phyloP scores from a whole-genome alignment of 2,113 vertebrate genomes.

The Apodemus sylvaticus region DNA sequence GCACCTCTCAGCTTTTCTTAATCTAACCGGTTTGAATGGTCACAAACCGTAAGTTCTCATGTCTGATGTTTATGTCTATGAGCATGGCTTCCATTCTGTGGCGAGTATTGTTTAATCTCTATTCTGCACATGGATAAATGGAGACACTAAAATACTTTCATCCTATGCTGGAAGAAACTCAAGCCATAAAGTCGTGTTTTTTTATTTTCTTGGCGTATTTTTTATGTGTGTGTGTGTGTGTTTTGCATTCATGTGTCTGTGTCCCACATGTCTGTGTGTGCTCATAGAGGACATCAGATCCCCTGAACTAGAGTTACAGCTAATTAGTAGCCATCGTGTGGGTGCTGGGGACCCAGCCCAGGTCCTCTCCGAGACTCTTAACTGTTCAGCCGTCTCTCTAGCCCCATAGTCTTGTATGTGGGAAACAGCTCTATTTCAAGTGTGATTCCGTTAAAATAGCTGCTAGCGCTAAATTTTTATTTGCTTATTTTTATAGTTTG shows the following conservation, averaged over 20 bases:
- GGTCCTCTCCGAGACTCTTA: background rate
- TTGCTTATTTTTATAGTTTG: conserved; percentile 30
- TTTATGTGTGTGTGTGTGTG: background rate
- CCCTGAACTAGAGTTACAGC: background rate
- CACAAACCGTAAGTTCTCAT: background rate
- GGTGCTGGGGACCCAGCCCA: background rate
- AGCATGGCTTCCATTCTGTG: conserved; percentile 2
- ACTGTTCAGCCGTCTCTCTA: background rate
- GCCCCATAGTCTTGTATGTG: background rate
- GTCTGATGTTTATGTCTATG: background rate
- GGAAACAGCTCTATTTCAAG: background rate
- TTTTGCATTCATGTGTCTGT: background rate
- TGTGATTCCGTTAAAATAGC: background rate
- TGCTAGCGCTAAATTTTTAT: background rate
- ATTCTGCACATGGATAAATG: background rate
- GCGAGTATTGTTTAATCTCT: background rate
- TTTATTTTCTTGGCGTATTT: background rate
- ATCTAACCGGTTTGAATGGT: background rate
- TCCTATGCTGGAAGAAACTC: background rate
- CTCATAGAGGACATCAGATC: background rate
- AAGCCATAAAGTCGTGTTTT: background rate
- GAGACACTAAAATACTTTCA: background rate
- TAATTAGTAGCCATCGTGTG: background rate
- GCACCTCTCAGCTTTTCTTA: background rate
- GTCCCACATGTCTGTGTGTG: background rate